Percentiles rank a stretch among this genome's conserved stretches.
Conservation (phyloP, 2,797 vertebrate species). For the Hoplostethus atlanticus region DNA sequence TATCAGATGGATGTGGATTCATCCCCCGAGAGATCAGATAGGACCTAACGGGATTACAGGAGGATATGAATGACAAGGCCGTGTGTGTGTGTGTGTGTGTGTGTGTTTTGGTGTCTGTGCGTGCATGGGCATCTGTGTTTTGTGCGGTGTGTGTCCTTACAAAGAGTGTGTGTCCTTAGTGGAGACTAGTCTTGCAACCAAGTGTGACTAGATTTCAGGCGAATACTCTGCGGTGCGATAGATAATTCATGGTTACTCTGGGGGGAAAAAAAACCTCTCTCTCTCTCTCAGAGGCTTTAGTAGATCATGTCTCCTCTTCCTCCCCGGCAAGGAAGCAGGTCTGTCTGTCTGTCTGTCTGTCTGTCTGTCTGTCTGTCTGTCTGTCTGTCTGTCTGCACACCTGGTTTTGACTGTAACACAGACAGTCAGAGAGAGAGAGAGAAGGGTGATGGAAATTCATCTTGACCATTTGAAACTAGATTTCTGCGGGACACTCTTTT, state of each 20-base stretch:
- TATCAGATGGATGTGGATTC: slow-evolving; percentile 40
- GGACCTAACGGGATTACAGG: slow-evolving; percentile 54
- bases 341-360: background rate
- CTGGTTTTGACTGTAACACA: slow-evolving; percentile 6
- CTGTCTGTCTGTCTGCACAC: background rate
- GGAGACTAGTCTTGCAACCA: slow-evolving; percentile 28
- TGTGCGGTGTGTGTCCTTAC: slow-evolving; percentile 14
- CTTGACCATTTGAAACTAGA: slow-evolving; percentile 18
- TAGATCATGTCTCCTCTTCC: slow-evolving; percentile 20
- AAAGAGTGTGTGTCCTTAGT: slow-evolving; percentile 16
- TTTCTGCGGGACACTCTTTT: slow-evolving; percentile 1
- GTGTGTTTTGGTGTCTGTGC: background rate
- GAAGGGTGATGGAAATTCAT: slow-evolving; percentile 28
- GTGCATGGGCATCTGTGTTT: slow-evolving; percentile 2
- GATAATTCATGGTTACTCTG: slow-evolving; percentile 43
- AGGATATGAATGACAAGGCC: slow-evolving; percentile 34
- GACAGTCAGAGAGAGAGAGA: background rate
- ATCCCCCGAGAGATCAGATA: slow-evolving; percentile 47
- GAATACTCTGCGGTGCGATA: slow-evolving; percentile 31
- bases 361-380: background rate
- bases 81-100: background rate
- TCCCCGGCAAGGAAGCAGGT: background rate
- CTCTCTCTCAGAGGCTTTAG: slow-evolving; percentile 1
- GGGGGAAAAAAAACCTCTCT: background rate
- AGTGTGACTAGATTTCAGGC: slow-evolving; percentile 16